Base-by-base conservation (phyloP, 2,888 invertebrate species). In the Metellina segmentata region DNA sequence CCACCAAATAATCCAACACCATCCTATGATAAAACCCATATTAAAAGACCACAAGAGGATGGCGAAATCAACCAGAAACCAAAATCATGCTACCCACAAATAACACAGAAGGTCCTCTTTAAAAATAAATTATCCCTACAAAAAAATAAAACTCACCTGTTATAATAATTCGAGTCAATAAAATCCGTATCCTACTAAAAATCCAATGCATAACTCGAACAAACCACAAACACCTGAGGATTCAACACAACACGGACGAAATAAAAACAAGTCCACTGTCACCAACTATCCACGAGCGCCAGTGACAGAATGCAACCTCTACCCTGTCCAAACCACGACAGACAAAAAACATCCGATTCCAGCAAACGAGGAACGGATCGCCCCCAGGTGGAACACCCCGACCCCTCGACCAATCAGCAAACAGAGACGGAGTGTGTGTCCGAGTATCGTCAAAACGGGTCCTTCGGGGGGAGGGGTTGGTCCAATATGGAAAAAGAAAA, bases 361-460 rank as follows among this genome's bases (percentile, higher is more conserved):
- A 34, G 34, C 34, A 34, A 34, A 34, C 34, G 34, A 34, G 34
- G 34, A 34, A 34, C 34, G 34, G 34, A 34, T 34, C 34, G 34
- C 34, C 34, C 34, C 34, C 34, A 34, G 34, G 34, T 34, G 34
- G 34, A 34, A 34, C 34, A 34, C 34, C 87, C 71, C 71, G 61
- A 7, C 52, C 20, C 20, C 90, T 70, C 85, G 51, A 71, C 81
- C 90, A 86, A 91, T 82, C 90, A 79, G 74, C 78, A 82, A 77
- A 16, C 52, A 20, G 79, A 34, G 81, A 81, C 34, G 34, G 34
- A 34, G 34, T 34, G 34, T 34, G 34, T 34, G 34, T 69, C n/a
- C 70, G 70, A 69, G n/a, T 69, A 69, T 13, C 13, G n/a, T 69
- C 19, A 20, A 74, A 34, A 16, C 20, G 7, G 8, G 11, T 19